These are phyloP conservation scores for Rallus limicola DNA, from an alignment of 2,113 vertebrate genomes.

Conservation along the genomic window DNA sequence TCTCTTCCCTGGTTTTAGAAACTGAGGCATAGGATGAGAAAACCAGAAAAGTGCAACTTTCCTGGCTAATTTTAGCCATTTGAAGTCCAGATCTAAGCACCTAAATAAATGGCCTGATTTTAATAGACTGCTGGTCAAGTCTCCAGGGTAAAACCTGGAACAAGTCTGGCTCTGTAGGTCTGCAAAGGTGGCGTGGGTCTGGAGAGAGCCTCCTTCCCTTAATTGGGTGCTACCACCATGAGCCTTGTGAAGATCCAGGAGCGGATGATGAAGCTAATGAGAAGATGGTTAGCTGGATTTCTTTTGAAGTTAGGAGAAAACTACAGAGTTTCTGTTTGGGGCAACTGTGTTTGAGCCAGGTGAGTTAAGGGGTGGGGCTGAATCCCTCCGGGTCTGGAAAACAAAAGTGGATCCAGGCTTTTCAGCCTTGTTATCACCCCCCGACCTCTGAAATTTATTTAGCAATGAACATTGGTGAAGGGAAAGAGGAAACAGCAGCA, in stretches of 20 bases:
- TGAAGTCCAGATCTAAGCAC: slow-evolving; percentile 56
- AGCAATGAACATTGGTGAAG: not conserved
- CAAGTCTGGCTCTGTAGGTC: not conserved
- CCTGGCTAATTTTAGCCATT: slow-evolving; percentile 49
- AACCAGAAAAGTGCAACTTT: slow-evolving; percentile 32
- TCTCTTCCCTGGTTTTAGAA: slow-evolving; percentile 57
- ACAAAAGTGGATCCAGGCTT: not conserved
- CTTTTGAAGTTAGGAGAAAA: not conserved
- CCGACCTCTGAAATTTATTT: not conserved
- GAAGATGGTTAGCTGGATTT: not conserved
- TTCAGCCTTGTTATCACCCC: not conserved
- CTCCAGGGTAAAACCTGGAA: slow-evolving; percentile 15
- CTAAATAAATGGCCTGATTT: slow-evolving; percentile 59
- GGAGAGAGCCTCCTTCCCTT: not conserved
- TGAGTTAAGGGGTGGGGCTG: not conserved
- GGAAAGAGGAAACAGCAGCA: not conserved
- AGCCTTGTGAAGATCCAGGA: not conserved
- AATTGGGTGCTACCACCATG: not conserved
- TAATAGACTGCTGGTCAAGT: slow-evolving; percentile 32
- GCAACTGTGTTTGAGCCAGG: not conserved
- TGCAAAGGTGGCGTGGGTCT: not conserved
- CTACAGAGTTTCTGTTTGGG: not conserved
- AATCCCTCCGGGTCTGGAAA: not conserved
- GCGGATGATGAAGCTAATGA: not conserved
- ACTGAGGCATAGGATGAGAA: slow-evolving; percentile 52